A percentile compares a stretch with the other conserved stretches of the same genome.
Evolutionary conservation across 2,888 invertebrate genomes (phyloP).

Genomic region (Cantharis lateralis): DNA sequence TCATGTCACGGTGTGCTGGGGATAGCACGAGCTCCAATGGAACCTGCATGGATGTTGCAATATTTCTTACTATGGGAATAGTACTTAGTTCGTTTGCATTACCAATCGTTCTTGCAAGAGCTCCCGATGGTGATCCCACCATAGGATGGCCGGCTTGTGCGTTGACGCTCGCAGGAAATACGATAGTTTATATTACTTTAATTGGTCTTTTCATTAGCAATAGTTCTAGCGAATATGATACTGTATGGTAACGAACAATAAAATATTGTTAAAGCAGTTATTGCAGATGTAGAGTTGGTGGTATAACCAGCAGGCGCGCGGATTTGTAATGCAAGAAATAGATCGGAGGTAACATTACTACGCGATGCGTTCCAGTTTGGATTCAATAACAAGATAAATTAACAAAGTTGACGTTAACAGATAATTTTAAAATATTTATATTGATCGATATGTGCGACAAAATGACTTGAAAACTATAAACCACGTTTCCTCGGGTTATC

Average conservation of each 20-base stretch:
- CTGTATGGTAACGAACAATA: conserved; percentile 70
- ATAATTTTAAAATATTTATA: neutral
- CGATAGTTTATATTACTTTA: conserved; percentile 89
- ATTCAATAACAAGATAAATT: neutral
- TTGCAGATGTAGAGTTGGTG: neutral
- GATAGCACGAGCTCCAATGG: conserved; percentile 74
- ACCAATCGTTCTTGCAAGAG: conserved; percentile 90
- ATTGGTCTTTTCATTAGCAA: conserved; percentile 90
- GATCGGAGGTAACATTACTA: neutral
- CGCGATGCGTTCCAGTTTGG: neutral
- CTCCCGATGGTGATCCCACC: conserved; percentile 61
- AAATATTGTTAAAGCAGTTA: neutral
- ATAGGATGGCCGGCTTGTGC: conserved; percentile 86
- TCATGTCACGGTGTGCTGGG: conserved; percentile 75
- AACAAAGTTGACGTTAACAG: neutral
- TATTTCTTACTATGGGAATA: conserved; percentile 94
- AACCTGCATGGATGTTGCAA: conserved; percentile 84
- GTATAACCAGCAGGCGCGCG: neutral
- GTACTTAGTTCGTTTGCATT: conserved; percentile 94
- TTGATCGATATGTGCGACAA: neutral
- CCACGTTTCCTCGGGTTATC: neutral
- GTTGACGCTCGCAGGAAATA: conserved; percentile 84
- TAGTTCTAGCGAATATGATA: conserved; percentile 86
- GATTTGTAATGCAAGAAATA: neutral
- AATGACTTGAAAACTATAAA: neutral